Conservation (phyloP, 2,888 invertebrate species). For the Crioceris asparagi region DNA sequence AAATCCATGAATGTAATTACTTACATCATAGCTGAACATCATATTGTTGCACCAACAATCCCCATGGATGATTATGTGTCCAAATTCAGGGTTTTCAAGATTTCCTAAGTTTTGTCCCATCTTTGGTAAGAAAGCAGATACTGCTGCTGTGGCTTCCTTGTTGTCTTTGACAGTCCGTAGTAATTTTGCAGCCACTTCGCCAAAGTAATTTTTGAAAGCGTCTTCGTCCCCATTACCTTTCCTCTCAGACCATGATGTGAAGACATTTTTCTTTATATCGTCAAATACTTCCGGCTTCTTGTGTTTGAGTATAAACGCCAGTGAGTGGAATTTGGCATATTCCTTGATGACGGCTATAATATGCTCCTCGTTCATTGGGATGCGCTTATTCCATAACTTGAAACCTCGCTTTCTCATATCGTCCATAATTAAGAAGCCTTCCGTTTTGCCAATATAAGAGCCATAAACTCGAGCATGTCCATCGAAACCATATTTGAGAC, state of each 20-base stretch:
- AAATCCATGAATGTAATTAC: no score
- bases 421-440: conserved; percentile 21
- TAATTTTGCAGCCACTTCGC: no score
- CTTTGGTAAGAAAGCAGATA: no score
- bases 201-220: no score
- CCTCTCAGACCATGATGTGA: no score
- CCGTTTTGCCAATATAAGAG: conserved; percentile 6
- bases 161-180: no score
- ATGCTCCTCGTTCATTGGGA: conserved; percentile 24
- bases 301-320: conserved; percentile 21
- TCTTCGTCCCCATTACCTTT: no score
- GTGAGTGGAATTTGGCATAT: conserved; percentile 28
- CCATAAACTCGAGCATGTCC: conserved; percentile 6
- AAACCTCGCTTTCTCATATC: conserved; percentile 21
- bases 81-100: not conserved
- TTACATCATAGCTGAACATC: not conserved
- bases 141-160: no score
- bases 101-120: no score
- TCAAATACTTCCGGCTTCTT: no score
- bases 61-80: not conserved
- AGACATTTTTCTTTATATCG: no score
- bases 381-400: conserved; percentile 20
- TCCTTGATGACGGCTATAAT: conserved; percentile 23
- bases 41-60: not conserved
- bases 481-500: no score